phyloP scores from a whole-genome alignment of 2,797 vertebrate genomes.

The Hypotaenidia philippensis region DNA sequence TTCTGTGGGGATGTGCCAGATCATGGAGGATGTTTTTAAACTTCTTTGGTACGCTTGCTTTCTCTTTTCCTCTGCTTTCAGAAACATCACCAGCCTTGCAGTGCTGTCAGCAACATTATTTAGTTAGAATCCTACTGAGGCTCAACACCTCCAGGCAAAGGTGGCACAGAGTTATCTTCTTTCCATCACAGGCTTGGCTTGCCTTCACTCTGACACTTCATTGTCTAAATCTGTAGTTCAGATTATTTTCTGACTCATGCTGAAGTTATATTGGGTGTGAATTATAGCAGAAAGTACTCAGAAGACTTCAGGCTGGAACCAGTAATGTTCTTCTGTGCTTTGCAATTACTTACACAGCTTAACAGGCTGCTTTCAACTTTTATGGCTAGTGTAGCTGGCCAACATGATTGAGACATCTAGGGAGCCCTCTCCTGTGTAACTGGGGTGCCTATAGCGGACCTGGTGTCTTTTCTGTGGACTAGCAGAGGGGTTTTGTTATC shows the following conservation, averaged over 20 bases:
- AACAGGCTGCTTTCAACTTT: neutral
- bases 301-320: neutral
- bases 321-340: neutral
- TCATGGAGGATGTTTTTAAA: neutral
- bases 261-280: constrained; percentile 7
- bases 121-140: neutral
- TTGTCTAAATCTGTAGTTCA: neutral
- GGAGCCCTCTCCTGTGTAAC: neutral
- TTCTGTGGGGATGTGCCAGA: neutral
- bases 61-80: constrained; percentile 27
- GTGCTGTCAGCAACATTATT: neutral
- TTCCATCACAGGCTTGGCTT: neutral
- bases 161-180: neutral
- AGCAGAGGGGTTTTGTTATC: neutral
- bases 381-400: neutral
- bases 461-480: neutral
- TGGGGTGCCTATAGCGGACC: neutral
- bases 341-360: neutral
- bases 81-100: neutral
- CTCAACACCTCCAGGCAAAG: constrained; percentile 11
- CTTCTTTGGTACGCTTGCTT: neutral
- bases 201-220: neutral
- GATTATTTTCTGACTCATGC: constrained; percentile 17
- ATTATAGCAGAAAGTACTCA: constrained; percentile 20
- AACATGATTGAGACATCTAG: neutral